A percentile compares a stretch with the other conserved stretches of the same genome.
Evolutionary conservation across 2,113 vertebrate species (phyloP).

Genomic region (Pungitius pungitius): DNA sequence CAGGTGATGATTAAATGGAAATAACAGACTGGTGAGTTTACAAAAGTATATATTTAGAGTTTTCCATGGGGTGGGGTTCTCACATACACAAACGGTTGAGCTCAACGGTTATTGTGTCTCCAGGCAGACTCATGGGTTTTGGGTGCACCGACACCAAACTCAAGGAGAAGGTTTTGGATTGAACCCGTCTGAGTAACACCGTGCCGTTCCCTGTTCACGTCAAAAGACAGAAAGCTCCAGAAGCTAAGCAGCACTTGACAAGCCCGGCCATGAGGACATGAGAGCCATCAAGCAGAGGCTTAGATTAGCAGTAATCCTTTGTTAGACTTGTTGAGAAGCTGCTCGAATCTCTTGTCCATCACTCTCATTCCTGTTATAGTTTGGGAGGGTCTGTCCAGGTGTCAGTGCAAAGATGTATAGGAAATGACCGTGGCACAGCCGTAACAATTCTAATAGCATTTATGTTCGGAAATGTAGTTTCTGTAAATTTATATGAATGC

Average conservation of each 20-base stretch:
- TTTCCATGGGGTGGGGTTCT: neutral
- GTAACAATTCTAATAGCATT: neutral
- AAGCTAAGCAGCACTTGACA: constrained; percentile 56
- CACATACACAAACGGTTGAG: neutral
- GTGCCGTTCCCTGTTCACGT: constrained; percentile 35
- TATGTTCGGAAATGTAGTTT: neutral
- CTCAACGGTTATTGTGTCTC: constrained; percentile 15
- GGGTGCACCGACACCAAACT: neutral
- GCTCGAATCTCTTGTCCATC: constrained; percentile 60
- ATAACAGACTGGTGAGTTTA: neutral
- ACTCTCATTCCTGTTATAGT: constrained; percentile 42
- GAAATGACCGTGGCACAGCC: neutral
- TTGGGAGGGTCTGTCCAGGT: constrained; percentile 21
- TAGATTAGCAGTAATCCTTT: constrained; percentile 74
- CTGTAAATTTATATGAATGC: constrained; percentile 1
- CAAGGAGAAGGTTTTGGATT: constrained; percentile 19
- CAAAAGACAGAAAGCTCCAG: constrained; percentile 39
- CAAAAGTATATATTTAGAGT: neutral
- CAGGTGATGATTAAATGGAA: neutral
- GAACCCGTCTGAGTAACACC: constrained; percentile 18
- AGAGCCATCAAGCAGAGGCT: constrained; percentile 71
- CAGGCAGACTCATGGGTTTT: constrained; percentile 2
- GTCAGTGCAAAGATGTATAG: neutral
- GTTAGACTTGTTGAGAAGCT: constrained; percentile 58
- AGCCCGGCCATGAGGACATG: constrained; percentile 54